Conservation (phyloP, 2,113 vertebrate species). For the Empidonax alnorum region DNA sequence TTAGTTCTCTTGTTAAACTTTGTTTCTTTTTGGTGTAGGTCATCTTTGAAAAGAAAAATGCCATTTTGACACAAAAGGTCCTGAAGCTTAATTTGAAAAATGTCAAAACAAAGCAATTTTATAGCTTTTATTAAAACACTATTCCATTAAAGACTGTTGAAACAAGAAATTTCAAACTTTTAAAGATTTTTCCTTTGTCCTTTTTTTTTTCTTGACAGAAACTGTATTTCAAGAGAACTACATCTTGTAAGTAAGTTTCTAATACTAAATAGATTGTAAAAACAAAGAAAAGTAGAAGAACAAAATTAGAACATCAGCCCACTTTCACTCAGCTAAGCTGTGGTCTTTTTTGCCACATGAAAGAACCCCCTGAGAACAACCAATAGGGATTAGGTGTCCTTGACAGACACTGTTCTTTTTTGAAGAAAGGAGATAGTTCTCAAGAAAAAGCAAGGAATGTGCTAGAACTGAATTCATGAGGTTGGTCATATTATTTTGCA, state of each 20-base stretch:
- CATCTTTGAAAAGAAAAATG: not conserved
- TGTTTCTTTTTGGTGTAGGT: not conserved
- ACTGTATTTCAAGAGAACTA: not conserved
- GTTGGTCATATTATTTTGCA: not conserved
- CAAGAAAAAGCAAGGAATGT: not conserved
- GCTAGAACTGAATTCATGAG: not conserved
- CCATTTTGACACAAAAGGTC: not conserved
- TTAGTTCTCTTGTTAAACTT: not conserved
- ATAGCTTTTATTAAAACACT: not conserved
- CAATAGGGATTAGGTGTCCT: not conserved
- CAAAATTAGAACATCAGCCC: not conserved
- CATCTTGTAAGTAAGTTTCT: not conserved
- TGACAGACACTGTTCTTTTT: slow-evolving; percentile 15
- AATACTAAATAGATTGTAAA: not conserved
- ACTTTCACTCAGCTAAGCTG: not conserved
- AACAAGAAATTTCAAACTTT: not conserved
- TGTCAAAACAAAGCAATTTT: not conserved
- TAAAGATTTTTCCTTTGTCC: not conserved
- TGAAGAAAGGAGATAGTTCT: not conserved
- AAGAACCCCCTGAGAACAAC: not conserved
- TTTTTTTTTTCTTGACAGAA: not conserved
- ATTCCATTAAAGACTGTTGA: not conserved
- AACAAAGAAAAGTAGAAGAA: not conserved
- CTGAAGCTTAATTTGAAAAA: not conserved
- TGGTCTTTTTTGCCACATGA: not conserved